phyloP scores from a whole-genome alignment of 2,888 invertebrate species.

The Chironomus riparius region DNA sequence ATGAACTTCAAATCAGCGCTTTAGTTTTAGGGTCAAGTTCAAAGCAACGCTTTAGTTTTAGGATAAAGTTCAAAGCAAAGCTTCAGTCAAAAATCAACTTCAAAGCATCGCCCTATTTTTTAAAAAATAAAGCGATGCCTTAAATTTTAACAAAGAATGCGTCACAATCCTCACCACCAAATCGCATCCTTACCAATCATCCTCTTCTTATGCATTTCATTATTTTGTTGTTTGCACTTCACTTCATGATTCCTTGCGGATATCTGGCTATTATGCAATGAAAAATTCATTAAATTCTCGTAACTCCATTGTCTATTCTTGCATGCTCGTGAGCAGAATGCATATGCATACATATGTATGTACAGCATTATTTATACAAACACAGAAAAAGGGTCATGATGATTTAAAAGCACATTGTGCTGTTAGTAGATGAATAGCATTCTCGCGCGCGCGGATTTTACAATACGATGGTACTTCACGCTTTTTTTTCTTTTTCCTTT shows the following conservation, averaged over 20 bases:
- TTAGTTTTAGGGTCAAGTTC: no score
- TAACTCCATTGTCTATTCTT: constrained; percentile 11
- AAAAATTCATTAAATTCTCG: constrained; percentile 17
- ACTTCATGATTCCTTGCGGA: constrained; percentile 14
- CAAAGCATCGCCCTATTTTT: no score
- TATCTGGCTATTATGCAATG: constrained; percentile 1
- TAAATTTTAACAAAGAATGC: neutral
- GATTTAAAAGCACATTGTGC: neutral
- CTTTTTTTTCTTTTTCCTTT: neutral
- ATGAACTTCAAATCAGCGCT: no score
- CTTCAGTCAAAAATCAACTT: no score
- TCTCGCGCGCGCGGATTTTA: neutral
- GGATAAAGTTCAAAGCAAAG: no score
- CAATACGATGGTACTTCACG: neutral
- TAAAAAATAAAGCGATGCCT: no score
- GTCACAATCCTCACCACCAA: no score
- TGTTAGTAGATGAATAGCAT: no score
- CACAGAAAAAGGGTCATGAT: neutral
- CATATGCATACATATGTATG: no score
- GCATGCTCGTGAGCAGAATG: neutral
- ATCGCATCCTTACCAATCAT: neutral
- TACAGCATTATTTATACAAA: no score
- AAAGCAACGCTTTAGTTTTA: no score
- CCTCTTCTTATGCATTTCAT: neutral
- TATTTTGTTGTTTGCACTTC: neutral